Evolutionary conservation across 2,113 vertebrate species (phyloP).

Genomic region (Tetrao urogallus): DNA sequence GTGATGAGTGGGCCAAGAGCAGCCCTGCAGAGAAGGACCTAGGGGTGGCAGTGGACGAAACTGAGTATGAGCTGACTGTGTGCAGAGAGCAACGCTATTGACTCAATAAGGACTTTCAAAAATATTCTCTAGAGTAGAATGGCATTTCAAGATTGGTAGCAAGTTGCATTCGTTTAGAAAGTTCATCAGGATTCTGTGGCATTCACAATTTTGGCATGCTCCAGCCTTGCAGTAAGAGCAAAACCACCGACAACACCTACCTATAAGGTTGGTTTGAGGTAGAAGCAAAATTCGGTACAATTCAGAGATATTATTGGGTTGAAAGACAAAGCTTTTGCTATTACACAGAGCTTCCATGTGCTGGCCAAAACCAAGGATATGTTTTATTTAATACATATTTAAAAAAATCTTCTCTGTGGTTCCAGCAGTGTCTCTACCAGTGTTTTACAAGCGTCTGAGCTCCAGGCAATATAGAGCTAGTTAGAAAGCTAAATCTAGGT

Average conservation of each 20-base stretch:
- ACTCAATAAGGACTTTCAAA: constrained; percentile 30
- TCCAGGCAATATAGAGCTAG: constrained; percentile 50
- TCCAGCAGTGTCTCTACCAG: constrained; percentile 35
- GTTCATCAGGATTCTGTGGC: not conserved
- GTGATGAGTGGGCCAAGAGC: not conserved
- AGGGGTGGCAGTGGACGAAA: not conserved
- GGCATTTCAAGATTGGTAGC: not conserved
- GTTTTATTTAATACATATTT: too few relatives aligned
- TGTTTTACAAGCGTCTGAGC: constrained; percentile 21
- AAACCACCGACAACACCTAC: not conserved
- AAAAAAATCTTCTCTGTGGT: not conserved
- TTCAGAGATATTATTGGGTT: not conserved
- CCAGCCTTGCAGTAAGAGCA: not conserved
- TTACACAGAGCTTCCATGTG: not conserved
- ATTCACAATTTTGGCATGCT: not conserved
- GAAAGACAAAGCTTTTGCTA: not conserved
- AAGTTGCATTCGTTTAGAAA: not conserved
- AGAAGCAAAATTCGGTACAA: not conserved
- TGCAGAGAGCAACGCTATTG: not conserved
- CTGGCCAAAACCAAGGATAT: constrained; percentile 3
- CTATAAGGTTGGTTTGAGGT: not conserved
- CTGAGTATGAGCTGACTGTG: not conserved
- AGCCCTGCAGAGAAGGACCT: not conserved
- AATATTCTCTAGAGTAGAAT: constrained; percentile 17
- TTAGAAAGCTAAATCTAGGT: constrained; percentile 43